Base-by-base conservation (phyloP, 2,797 vertebrate genomes). In the Micropoecilia bifurca region DNA sequence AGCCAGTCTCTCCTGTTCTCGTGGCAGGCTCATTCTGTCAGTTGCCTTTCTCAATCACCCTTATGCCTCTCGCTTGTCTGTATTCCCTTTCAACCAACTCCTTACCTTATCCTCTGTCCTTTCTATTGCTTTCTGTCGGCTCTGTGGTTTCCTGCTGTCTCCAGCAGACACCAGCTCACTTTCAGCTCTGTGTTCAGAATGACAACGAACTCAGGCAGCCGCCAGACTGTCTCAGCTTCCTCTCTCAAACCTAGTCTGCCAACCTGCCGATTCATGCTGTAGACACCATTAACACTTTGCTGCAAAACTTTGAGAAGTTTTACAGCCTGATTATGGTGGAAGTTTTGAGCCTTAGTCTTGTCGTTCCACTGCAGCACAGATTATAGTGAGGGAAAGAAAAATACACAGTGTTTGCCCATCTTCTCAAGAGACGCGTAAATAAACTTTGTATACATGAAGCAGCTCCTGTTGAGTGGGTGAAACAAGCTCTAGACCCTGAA, bases 181-280 rank as follows among this genome's bases (percentile, higher is more conserved):
- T 91, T 90, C 89, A 87, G 88, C 91, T 84, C 89, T 95, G 94
- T 95, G 94, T 94, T 91, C 90, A 82, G 95, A 95, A 96, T 95
- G 93, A 92, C 94, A 95, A 95, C 92, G 84, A 90, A 85, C 85
- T 85, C 82, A 75, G 85, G 77, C 89, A 90, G 90, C 91, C 85
- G 74, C 86, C 91, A 92, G 91, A 85, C 89, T 88, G 88, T 89
- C 91, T 92, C 85, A 77, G 81, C 93, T 91, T 92, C 89, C 90
- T 77, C 83, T 89, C 90, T 85, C 77, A 91, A 89, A 88, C 80
- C 87, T 83, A 88, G 85, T 81, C 82, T 80, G 83, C 78, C 83
- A 91, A 85, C 86, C 87, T 90, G 92, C 89, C 74, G 76, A 90
- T 87, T 92, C 88, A 90, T 78, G 75, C 86, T 80, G 80, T 80